Evolutionary conservation across 2,888 invertebrate genomes (phyloP), one percentile per base, ranked within the genome.

Genomic region (Sicus ferrugineus): DNA sequence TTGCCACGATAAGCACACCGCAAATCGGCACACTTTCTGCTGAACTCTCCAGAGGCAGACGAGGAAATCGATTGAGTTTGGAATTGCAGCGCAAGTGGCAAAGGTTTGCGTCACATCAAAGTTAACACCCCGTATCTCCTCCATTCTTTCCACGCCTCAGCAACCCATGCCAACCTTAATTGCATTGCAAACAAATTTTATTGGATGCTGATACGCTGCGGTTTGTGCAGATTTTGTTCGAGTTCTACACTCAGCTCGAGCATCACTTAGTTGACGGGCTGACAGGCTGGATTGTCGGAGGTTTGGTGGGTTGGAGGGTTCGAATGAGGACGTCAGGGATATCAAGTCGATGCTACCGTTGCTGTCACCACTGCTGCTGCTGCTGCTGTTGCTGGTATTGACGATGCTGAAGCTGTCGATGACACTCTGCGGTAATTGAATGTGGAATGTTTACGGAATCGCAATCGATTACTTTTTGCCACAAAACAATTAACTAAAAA

Each of bases 111-210:
- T 31, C 62, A 46, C 62, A 62, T n/a, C n/a, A n/a, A n/a, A n/a
- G n/a, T n/a, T n/a, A n/a, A n/a, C n/a, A n/a, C n/a, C n/a, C n/a
- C n/a, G n/a, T n/a, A n/a, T n/a, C n/a, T n/a, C n/a, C n/a, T n/a
- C n/a, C n/a, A n/a, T n/a, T n/a, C n/a, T n/a, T n/a, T n/a, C n/a
- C n/a, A n/a, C n/a, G n/a, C n/a, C 28, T 14, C 63, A 61, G 19
- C 38, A 16, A 42, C 42, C 21, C 42, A 38, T 16, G 28, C 50
- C 50, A 19, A 46, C 28, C 21, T 58, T 67, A 67, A 67, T 67
- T 56, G 67, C 67, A 67, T 67, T 56, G 67, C 67, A 67, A 67
- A 67, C 67, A 67, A 67, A 67, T 67, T 67, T 67, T 67, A 58
- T 67, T 67, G 67, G 34, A 52, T 64, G 64, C 50, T 34, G 64